A percentile compares a stretch with the other conserved stretches of the same genome.
phyloP scores from a whole-genome alignment of 2,888 invertebrate genomes.

The Sesia bembeciformis region DNA sequence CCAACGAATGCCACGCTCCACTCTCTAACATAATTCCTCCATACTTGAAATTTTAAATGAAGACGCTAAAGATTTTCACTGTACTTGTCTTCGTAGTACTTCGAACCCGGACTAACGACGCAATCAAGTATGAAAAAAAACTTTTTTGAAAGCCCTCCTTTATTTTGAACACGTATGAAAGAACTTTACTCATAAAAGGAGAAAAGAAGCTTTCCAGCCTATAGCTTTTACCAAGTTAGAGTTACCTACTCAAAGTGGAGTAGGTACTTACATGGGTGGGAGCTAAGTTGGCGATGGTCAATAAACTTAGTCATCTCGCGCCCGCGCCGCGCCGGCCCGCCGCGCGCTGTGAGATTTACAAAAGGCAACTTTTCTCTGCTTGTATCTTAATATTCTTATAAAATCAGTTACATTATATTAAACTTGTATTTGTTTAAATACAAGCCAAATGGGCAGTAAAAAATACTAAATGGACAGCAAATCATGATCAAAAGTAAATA shows the following conservation, averaged over 20 bases:
- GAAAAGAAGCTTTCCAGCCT: slow-evolving; percentile 49
- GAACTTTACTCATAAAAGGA: slow-evolving; percentile 62
- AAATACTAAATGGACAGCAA: too few species aligned
- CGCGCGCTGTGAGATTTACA: neutral
- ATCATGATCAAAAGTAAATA: too few species aligned
- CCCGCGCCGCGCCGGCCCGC: neutral
- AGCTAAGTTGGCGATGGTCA: slow-evolving; percentile 55
- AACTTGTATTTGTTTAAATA: too few species aligned
- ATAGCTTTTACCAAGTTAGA: slow-evolving; percentile 58
- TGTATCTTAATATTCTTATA: too few species aligned
- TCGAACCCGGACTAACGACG: neutral
- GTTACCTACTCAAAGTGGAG: slow-evolving; percentile 45
- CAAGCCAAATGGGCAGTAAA: too few species aligned
- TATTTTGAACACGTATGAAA: slow-evolving; percentile 46
- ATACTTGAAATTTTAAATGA: slow-evolving; percentile 1
- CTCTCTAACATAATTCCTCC: slow-evolving; percentile 1
- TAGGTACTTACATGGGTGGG: slow-evolving; percentile 29
- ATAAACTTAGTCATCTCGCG: slow-evolving; percentile 41
- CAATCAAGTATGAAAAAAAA: neutral
- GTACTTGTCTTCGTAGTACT: neutral
- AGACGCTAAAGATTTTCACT: neutral
- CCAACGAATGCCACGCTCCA: slow-evolving; percentile 33
- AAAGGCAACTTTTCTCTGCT: too few species aligned
- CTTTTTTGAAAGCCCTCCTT: neutral
- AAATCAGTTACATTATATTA: too few species aligned